These are phyloP conservation scores for Oreohelix idahoensis DNA, from an alignment of 1,140 invertebrate genomes.

Conservation along the genomic window DNA sequence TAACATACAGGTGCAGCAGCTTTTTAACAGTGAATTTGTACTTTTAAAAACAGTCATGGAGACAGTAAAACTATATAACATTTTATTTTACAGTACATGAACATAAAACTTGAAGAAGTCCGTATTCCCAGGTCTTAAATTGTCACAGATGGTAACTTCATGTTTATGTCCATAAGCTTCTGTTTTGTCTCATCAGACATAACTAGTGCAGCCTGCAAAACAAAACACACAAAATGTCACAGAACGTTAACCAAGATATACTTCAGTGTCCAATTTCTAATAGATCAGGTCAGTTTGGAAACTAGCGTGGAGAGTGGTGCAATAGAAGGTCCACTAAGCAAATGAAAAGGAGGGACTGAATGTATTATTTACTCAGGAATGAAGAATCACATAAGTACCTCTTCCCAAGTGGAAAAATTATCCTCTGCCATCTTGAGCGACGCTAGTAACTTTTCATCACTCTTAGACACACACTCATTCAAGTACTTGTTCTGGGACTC, in stretches of 20 bases:
- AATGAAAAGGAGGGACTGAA: no score
- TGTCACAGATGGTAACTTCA: not conserved
- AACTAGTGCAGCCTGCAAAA: not conserved
- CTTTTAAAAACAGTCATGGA: no score
- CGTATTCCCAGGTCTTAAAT: not conserved
- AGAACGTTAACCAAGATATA: no score
- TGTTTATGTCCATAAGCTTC: not conserved
- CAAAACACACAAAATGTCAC: not conserved
- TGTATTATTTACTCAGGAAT: not conserved
- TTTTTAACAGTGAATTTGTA: no score
- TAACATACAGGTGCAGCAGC: no score
- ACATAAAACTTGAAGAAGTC: not conserved
- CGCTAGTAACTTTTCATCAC: not conserved
- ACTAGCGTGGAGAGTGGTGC: no score
- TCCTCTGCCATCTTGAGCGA: not conserved
- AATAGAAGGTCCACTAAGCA: no score
- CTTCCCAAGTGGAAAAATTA: not conserved
- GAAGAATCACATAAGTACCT: not conserved
- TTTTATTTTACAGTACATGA: constrained; percentile 1
- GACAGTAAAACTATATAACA: no score
- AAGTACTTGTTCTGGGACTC: constrained; percentile 30
- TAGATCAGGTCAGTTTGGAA: no score
- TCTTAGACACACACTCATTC: constrained; percentile 8
- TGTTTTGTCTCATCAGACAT: constrained; percentile 10
- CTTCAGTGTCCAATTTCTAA: no score